These are phyloP conservation scores for Lasioglossum baleicum DNA, from an alignment of 1,140 invertebrate genomes.

Conservation along the genomic window DNA sequence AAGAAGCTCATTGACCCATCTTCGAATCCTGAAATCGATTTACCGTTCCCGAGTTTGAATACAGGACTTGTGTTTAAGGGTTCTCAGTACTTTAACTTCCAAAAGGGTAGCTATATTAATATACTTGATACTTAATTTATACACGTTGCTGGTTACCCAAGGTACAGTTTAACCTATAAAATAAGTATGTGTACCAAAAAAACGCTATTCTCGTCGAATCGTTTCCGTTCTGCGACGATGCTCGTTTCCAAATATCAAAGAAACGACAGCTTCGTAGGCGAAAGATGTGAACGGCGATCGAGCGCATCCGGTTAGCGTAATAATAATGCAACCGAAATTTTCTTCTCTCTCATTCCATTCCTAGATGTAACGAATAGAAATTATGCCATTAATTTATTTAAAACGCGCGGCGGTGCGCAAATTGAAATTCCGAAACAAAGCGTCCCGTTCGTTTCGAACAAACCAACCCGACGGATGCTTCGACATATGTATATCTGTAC, in stretches of 20 bases:
- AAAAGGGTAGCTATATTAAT: conserved; percentile 1
- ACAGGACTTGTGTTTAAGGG: neutral
- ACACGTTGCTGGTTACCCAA: neutral
- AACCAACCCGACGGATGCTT: conserved; percentile 13
- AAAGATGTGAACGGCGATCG: conserved; percentile 6
- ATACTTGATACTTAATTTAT: neutral
- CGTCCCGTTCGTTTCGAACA: conserved; percentile 12
- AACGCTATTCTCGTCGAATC: neutral
- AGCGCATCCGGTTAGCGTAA: neutral
- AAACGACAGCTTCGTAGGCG: conserved; percentile 5
- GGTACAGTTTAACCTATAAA: neutral
- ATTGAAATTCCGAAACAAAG: conserved; percentile 4
- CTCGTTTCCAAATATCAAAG: neutral
- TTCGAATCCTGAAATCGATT: neutral
- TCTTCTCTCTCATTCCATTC: neutral
- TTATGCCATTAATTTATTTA: conserved; percentile 59
- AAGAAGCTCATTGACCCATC: neutral
- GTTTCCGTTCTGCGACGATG: conserved; percentile 30
- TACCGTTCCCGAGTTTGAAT: neutral
- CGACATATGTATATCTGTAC: conserved; percentile 41
- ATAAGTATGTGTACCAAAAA: conserved; percentile 4
- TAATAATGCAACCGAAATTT: conserved; percentile 7
- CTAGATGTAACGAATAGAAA: conserved; percentile 36
- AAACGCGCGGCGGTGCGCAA: conserved; percentile 27
- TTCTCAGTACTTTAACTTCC: neutral